A percentile compares a stretch with the other conserved stretches of the same genome.
phyloP scores from a whole-genome alignment of 2,113 vertebrate species.

The Chrysochloris asiatica region DNA sequence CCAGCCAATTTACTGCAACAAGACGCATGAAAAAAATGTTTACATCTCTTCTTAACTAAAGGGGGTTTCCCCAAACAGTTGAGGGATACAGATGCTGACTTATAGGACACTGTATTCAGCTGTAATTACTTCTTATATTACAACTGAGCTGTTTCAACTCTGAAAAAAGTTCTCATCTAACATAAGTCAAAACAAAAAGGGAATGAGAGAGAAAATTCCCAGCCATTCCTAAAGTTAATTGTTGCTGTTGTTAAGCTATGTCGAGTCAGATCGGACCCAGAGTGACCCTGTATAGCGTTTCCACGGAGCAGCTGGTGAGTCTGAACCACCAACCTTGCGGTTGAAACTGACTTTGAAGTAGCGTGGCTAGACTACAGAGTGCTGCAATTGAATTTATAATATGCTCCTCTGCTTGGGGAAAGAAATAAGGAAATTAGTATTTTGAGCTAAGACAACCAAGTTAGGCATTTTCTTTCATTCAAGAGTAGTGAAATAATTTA shows the following conservation, averaged over 20 bases:
- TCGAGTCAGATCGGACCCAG: too few species aligned
- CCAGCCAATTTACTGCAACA: conserved; percentile 96
- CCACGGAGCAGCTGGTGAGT: too few species aligned
- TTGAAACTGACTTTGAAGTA: too few species aligned
- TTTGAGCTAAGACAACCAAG: background rate
- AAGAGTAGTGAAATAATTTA: conserved; percentile 5
- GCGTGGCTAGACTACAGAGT: too few species aligned
- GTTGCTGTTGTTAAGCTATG: too few species aligned
- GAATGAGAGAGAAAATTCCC: background rate
- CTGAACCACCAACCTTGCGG: too few species aligned
- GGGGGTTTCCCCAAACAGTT: background rate
- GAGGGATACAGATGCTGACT: background rate
- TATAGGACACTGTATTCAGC: background rate
- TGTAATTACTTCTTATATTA: background rate
- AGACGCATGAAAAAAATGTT: background rate
- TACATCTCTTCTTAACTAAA: background rate
- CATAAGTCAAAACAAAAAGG: background rate
- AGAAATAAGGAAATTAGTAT: background rate
- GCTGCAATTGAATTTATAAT: background rate
- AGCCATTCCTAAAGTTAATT: background rate
- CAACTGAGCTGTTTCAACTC: background rate
- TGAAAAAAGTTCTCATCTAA: background rate
- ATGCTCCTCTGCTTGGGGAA: background rate
- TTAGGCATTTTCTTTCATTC: background rate
- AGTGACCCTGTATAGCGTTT: too few species aligned